phyloP scores from a whole-genome alignment of 2,797 vertebrate genomes.

The Geotrypetes seraphini region DNA sequence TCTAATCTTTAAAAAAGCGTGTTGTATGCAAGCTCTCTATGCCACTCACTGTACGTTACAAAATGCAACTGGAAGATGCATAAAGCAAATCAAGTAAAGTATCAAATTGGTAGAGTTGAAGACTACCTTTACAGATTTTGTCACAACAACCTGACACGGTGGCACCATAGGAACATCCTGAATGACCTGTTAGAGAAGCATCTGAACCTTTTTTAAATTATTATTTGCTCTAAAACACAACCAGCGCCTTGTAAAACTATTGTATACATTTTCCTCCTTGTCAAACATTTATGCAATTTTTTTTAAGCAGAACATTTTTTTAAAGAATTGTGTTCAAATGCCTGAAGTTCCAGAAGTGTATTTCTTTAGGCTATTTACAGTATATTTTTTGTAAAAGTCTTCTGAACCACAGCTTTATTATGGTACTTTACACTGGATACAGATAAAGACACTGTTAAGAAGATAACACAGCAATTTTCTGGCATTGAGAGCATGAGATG shows the following conservation, averaged over 20 bases:
- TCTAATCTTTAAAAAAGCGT: constrained; percentile 41
- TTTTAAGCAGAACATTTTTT: constrained; percentile 42
- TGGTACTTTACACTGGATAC: constrained; percentile 76
- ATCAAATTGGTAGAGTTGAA: constrained; percentile 22
- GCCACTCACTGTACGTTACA: constrained; percentile 47
- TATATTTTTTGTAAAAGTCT: constrained; percentile 55
- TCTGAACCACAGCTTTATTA: constrained; percentile 68
- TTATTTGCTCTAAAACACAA: constrained; percentile 39
- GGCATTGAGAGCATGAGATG: constrained; percentile 51
- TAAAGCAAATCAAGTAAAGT: constrained; percentile 27
- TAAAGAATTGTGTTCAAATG: constrained; percentile 46
- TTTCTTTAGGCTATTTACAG: constrained; percentile 57
- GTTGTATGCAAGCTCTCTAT: constrained; percentile 48
- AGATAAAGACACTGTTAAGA: constrained; percentile 63
- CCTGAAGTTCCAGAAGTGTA: constrained; percentile 52
- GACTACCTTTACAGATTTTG: constrained; percentile 30
- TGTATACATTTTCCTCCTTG: constrained; percentile 50
- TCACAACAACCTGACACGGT: constrained; percentile 28
- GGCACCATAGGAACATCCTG: constrained; percentile 9
- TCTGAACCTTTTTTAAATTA: constrained; percentile 21
- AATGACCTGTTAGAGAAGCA: constrained; percentile 14
- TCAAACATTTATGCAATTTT: constrained; percentile 55
- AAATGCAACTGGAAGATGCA: constrained; percentile 18
- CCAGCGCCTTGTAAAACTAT: constrained; percentile 49
- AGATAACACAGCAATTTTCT: constrained; percentile 60